These are phyloP conservation scores for Drosophila cognata DNA, from an alignment of 2,888 invertebrate genomes.

Conservation along the genomic window DNA sequence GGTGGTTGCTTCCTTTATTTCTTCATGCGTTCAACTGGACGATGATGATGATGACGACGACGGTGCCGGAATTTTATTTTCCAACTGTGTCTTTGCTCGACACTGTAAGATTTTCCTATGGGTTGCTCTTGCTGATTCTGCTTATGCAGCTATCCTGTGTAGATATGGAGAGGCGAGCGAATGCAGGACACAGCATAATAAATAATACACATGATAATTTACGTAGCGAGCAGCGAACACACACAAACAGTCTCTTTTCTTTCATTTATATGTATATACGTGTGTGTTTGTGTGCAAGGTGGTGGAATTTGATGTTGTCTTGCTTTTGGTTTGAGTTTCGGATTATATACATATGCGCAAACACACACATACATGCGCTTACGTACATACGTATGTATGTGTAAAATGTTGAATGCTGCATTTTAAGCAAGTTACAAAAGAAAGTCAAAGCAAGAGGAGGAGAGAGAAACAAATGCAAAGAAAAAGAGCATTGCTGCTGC, in stretches of 20 bases:
- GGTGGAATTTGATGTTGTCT: constrained; percentile 19
- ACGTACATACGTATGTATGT: constrained; percentile 43
- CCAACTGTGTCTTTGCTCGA: background rate
- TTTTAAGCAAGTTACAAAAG: constrained; percentile 11
- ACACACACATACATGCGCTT: background rate
- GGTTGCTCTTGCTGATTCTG: background rate
- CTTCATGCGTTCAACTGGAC: background rate
- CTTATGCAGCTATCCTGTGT: background rate
- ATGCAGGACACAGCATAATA: constrained; percentile 2
- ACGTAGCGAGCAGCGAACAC: constrained; percentile 37
- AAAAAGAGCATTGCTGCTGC: background rate
- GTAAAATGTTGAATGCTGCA: constrained; percentile 33
- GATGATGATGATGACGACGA: background rate
- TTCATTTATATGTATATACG: background rate
- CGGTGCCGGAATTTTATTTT: background rate
- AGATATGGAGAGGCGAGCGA: background rate
- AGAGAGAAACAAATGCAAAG: constrained; percentile 3
- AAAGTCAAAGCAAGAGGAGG: background rate
- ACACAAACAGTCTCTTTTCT: background rate
- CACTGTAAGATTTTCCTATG: background rate
- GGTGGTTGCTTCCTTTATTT: constrained; percentile 4
- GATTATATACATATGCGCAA: background rate
- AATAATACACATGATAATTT: constrained; percentile 59
- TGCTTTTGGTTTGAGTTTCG: constrained; percentile 20
- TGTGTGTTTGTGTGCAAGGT: background rate